Conservation (phyloP, 2,797 vertebrate species). For the Holocentrus rufus region DNA sequence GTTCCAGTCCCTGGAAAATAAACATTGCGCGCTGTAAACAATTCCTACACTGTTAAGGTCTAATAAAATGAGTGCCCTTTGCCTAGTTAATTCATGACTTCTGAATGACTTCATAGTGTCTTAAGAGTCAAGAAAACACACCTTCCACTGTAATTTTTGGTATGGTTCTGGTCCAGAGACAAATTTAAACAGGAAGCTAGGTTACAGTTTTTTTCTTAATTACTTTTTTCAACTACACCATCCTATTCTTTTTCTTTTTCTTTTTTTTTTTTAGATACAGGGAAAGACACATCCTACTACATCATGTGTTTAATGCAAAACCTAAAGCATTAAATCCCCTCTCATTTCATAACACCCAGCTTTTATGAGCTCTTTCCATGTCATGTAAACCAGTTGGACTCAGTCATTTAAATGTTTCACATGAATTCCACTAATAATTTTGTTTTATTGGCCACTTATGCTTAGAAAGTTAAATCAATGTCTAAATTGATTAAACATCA, state of each 20-base stretch:
- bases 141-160: slow-evolving; percentile 25
- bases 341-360: slow-evolving; percentile 52
- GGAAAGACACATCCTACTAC: slow-evolving; percentile 29
- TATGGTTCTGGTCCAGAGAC: slow-evolving; percentile 26
- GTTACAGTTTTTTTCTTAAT: background rate
- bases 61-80: slow-evolving; percentile 55
- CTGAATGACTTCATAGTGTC: slow-evolving; percentile 53
- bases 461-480: slow-evolving; percentile 73
- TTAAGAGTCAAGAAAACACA: slow-evolving; percentile 33
- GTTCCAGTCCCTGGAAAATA: slow-evolving; percentile 46
- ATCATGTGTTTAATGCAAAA: background rate
- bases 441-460: slow-evolving; percentile 74
- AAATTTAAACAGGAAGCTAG: slow-evolving; percentile 8
- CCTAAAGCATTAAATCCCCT: slow-evolving; percentile 10
- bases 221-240: too few species aligned
- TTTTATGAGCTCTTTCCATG: slow-evolving; percentile 70
- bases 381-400: slow-evolving; percentile 67
- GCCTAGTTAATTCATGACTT: slow-evolving; percentile 34
- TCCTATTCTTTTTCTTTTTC: slow-evolving; percentile 10
- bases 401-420: slow-evolving; percentile 69
- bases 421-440: slow-evolving; percentile 69
- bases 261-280: slow-evolving; percentile 20
- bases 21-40: slow-evolving; percentile 52
- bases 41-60: slow-evolving; percentile 55
- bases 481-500: slow-evolving; percentile 69